phyloP scores from a whole-genome alignment of 2,797 vertebrate species.

The Hemibagrus guttatus region DNA sequence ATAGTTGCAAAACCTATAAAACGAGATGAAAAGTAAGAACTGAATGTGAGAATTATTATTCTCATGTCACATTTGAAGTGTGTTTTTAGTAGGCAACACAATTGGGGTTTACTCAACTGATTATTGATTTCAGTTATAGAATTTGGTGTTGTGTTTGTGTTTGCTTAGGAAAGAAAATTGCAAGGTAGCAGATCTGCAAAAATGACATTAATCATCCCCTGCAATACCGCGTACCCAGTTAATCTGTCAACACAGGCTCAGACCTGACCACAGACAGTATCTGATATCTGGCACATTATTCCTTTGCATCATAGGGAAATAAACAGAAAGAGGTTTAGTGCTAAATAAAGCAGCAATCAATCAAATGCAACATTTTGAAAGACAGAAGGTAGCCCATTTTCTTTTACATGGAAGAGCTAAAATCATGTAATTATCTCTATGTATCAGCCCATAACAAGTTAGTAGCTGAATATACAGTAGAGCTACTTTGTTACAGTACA shows the following conservation, averaged over 20 bases:
- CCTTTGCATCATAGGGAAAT: slow-evolving; percentile 11
- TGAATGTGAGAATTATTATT: not conserved
- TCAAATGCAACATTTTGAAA: not conserved
- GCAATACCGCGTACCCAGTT: slow-evolving; percentile 24
- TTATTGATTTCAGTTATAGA: not conserved
- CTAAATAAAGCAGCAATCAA: not conserved
- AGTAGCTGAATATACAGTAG: not conserved
- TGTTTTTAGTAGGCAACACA: not conserved
- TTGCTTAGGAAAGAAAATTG: not conserved
- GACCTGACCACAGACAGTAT: slow-evolving; percentile 20
- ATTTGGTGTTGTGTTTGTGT: not conserved
- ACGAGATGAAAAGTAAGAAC: not conserved
- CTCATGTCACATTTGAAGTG: not conserved
- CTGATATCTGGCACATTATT: slow-evolving; percentile 23
- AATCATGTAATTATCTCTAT: not conserved
- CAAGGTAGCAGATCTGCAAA: not conserved
- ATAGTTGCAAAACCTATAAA: not conserved
- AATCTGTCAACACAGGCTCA: slow-evolving; percentile 41
- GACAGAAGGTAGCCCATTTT: not conserved
- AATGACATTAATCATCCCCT: not conserved
- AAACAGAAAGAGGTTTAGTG: slow-evolving; percentile 1
- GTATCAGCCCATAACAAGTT: not conserved
- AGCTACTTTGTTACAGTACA: not conserved
- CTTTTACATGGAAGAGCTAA: not conserved
- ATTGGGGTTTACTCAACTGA: not conserved